phyloP scores from a whole-genome alignment of 2,113 vertebrate species.

The Phaetusa simplex region DNA sequence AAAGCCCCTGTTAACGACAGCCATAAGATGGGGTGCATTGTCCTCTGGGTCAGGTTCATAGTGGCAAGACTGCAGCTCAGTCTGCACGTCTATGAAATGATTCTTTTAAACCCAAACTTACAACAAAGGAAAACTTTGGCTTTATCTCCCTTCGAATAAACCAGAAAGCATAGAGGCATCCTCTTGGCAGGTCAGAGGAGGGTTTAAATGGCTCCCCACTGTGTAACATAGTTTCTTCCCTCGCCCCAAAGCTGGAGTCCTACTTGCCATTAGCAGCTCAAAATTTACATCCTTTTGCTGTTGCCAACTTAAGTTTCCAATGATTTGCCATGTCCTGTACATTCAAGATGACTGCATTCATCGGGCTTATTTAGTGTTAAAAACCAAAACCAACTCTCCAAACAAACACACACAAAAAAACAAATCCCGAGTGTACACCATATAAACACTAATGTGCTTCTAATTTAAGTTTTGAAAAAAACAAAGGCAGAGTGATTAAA shows the following conservation, averaged over 20 bases:
- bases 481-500: conserved; percentile 31
- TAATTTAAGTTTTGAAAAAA: conserved; percentile 20
- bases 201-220: not conserved
- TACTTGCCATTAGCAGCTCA: not conserved
- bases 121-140: not conserved
- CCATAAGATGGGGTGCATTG: not conserved
- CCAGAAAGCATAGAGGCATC: not conserved
- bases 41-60: not conserved
- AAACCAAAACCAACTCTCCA: not conserved
- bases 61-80: not conserved
- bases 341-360: not conserved
- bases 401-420: not conserved
- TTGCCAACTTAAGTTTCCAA: not conserved
- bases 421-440: not conserved
- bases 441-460: not conserved
- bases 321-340: not conserved
- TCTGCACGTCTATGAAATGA: not conserved
- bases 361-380: not conserved
- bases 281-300: not conserved
- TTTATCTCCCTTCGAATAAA: not conserved
- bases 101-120: not conserved
- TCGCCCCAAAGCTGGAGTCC: not conserved
- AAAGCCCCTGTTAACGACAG: not conserved
- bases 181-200: not conserved
- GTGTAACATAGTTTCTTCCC: not conserved